phyloP scores from a whole-genome alignment of 1,140 invertebrate genomes.

The Drusus annulatus region DNA sequence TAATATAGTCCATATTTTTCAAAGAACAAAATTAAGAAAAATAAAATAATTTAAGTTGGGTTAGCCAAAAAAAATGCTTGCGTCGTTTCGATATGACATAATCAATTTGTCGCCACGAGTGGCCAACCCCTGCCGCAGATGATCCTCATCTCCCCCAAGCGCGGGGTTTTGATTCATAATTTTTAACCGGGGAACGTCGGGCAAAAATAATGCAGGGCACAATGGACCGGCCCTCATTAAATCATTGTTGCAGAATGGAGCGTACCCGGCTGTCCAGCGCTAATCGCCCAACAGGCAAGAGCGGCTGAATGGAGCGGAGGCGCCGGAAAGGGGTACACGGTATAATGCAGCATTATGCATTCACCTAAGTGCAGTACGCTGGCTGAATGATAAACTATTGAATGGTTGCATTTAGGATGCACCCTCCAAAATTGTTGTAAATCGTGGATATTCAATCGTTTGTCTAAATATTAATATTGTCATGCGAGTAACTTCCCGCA shows the following conservation, averaged over 20 bases:
- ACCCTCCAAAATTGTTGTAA: too few relatives aligned
- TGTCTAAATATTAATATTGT: too few relatives aligned
- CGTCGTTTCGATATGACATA: too few relatives aligned
- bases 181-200: not conserved
- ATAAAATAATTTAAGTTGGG: too few relatives aligned
- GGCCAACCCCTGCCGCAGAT: slow-evolving; percentile 14
- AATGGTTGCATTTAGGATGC: too few relatives aligned
- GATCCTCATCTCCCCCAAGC: slow-evolving; percentile 7
- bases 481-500: too few relatives aligned
- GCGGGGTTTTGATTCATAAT: slow-evolving; percentile 15
- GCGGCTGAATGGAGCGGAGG: not conserved
- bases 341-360: slow-evolving; percentile 14
- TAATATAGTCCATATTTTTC: too few relatives aligned
- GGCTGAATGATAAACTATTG: too few relatives aligned
- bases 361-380: not conserved
- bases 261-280: slow-evolving; percentile 19
- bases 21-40: too few relatives aligned
- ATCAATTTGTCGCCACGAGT: not conserved
- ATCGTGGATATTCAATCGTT: too few relatives aligned
- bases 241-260: slow-evolving; percentile 32
- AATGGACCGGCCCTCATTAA: slow-evolving; percentile 41
- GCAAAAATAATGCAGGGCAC: slow-evolving; percentile 20
- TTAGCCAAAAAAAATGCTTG: too few relatives aligned
- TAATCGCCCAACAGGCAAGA: slow-evolving; percentile 2
- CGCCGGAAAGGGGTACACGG: not conserved